Base-by-base conservation (phyloP, 64 coral and sea anemone species). In the Platygyra sinensis region DNA sequence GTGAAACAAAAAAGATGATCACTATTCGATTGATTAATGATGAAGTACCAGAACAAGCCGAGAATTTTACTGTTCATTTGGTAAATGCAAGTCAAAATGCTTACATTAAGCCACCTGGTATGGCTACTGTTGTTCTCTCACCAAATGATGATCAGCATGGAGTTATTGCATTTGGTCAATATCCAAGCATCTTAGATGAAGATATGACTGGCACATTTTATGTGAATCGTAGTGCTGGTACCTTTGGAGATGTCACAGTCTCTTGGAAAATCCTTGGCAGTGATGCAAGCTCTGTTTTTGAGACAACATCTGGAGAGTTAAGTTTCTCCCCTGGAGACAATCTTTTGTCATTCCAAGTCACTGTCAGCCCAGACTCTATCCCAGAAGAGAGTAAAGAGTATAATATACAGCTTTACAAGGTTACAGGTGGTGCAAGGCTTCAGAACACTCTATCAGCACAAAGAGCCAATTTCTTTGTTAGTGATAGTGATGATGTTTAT, bases 141-240 rank as follows among this genome's bases (percentile, higher is more conserved):
- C 94, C 90, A 54, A 99, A 92, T 29, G 97, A 99, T 67, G 97
- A 99, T 46, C 94, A 99, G 42, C 82, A 93, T 65, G 97, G 97
- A 5, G 85, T 99, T 8, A 73, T 99, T 76, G 38, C 72, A 19
- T 97, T 97, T 73, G 95, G 88, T 39, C 46, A 78, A 42, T 87
- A 80, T 76, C 83, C 88, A 20, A 22, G 27, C 16, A 27, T 78
- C 46, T 73, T 91, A 17, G 94, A 99, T 89, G 97, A 99, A 78
- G 97, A 96, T 78, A 29, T 5, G 50, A 30, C 27, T 67, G 97
- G 87, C 16, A 32, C 50, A 18, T 93, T 99, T 59, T 28, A 85
- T 74, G 94, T 99, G 15, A 91, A 95, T 72, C 89, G 97, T 62
- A 91, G 84, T 74, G 94, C 94, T 16, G 97, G 97, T 27, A 93